Evolutionary conservation across 2,797 vertebrate genomes (phyloP).

Genomic region (Enteromius thamalakanensis): DNA sequence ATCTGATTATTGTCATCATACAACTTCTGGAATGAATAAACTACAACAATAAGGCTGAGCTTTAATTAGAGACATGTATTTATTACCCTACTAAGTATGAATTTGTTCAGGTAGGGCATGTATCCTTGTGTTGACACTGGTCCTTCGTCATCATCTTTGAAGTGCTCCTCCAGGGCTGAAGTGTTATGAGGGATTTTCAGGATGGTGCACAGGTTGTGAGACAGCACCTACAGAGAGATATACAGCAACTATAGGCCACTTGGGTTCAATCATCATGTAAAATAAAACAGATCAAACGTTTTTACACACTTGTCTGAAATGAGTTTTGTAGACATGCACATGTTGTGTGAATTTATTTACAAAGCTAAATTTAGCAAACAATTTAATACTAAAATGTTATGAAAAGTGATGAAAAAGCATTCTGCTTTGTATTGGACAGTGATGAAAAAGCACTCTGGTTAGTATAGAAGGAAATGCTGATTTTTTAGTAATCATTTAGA

Average conservation of each 20-base stretch:
- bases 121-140: slow-evolving; percentile 98
- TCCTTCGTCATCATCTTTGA: slow-evolving; percentile 94
- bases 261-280: background rate
- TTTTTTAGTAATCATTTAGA: background rate
- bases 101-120: slow-evolving; percentile 97
- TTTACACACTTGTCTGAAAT: background rate
- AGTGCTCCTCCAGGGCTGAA: slow-evolving; percentile 94
- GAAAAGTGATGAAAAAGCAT: background rate
- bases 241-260: background rate
- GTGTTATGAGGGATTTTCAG: slow-evolving; percentile 92
- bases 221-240: slow-evolving; percentile 84
- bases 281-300: background rate
- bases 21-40: background rate
- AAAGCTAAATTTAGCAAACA: background rate
- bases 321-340: background rate
- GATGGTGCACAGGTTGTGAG: slow-evolving; percentile 93
- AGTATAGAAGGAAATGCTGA: background rate
- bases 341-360: too few relatives aligned
- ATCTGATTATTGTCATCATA: background rate
- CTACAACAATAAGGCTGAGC: background rate
- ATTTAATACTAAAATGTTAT: background rate
- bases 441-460: background rate
- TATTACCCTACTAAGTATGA: slow-evolving; percentile 94
- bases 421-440: background rate
- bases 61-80: background rate